phyloP scores from a whole-genome alignment of 2,888 invertebrate genomes.

The Trichacis sp. region DNA sequence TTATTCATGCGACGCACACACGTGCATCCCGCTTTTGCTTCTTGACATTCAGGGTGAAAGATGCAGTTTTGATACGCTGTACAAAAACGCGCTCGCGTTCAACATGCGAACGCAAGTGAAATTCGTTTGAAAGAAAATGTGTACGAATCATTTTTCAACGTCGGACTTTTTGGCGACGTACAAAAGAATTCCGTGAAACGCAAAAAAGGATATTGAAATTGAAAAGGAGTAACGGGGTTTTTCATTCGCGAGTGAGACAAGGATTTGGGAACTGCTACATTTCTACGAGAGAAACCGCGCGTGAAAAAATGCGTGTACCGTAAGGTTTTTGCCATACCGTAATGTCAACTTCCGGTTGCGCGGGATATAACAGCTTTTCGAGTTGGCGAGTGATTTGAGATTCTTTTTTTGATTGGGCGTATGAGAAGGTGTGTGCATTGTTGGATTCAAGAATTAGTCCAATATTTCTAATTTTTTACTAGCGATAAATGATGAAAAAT shows the following conservation, averaged over 20 bases:
- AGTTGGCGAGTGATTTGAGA: neutral
- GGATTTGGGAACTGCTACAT: neutral
- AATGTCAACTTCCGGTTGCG: slow-evolving; percentile 31
- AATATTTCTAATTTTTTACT: too few species aligned
- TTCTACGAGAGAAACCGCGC: slow-evolving; percentile 17
- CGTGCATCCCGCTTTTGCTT: slow-evolving; percentile 2
- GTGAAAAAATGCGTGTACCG: slow-evolving; percentile 50
- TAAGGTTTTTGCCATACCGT: slow-evolving; percentile 27
- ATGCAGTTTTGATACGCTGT: neutral
- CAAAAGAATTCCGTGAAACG: too few species aligned
- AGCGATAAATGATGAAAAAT: too few species aligned
- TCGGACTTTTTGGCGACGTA: too few species aligned
- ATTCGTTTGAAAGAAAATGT: neutral
- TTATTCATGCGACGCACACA: slow-evolving; percentile 3
- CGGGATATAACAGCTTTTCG: neutral
- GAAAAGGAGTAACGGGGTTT: too few species aligned
- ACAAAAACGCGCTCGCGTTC: neutral
- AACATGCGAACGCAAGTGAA: neutral
- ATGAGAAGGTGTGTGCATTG: too few species aligned
- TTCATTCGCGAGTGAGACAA: neutral
- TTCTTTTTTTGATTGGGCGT: too few species aligned
- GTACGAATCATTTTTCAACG: too few species aligned
- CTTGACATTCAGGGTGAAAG: neutral
- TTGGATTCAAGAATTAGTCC: too few species aligned
- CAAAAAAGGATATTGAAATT: too few species aligned